phyloP scores from a whole-genome alignment of 1,140 invertebrate genomes.

The Drosophila burlai region DNA sequence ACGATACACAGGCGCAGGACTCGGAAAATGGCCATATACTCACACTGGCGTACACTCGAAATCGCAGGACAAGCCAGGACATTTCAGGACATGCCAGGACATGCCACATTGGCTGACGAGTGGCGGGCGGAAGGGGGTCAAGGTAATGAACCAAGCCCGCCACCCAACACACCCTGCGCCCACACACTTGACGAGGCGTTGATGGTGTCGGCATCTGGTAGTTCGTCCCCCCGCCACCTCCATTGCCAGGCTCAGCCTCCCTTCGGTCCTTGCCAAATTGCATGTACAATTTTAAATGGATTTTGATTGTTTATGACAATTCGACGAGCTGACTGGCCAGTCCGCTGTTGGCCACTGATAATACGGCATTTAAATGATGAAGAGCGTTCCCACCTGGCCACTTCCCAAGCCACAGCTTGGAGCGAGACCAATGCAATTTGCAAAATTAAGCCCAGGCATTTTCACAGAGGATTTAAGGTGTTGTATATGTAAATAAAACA shows the following conservation, averaged over 20 bases:
- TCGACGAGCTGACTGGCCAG: conserved; percentile 71
- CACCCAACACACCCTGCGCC: conserved; percentile 41
- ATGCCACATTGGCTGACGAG: conserved; percentile 66
- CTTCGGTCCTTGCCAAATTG: conserved; percentile 58
- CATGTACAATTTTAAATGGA: conserved; percentile 83
- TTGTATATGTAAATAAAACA: background rate
- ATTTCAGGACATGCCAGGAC: conserved; percentile 30
- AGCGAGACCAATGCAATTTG: conserved; percentile 38
- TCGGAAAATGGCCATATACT: conserved; percentile 35
- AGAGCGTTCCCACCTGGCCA: conserved; percentile 25
- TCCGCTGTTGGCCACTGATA: conserved; percentile 75
- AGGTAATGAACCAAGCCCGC: conserved; percentile 55
- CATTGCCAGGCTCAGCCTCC: background rate
- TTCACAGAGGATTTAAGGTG: conserved; percentile 2
- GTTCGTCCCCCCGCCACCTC: conserved; percentile 19
- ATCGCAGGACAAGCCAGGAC: conserved; percentile 37
- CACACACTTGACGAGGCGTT: conserved; percentile 63
- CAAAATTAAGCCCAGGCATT: conserved; percentile 37
- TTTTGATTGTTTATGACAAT: conserved; percentile 84
- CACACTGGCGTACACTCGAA: conserved; percentile 29
- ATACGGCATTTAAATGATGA: conserved; percentile 79
- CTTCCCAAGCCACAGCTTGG: background rate
- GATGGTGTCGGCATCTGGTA: conserved; percentile 60
- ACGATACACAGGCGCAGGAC: conserved; percentile 68
- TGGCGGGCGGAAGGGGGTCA: conserved; percentile 45